Evolutionary conservation across 2,113 vertebrate genomes (phyloP), one percentile per base, ranked within the genome.

Genomic region (Lagopus muta): DNA sequence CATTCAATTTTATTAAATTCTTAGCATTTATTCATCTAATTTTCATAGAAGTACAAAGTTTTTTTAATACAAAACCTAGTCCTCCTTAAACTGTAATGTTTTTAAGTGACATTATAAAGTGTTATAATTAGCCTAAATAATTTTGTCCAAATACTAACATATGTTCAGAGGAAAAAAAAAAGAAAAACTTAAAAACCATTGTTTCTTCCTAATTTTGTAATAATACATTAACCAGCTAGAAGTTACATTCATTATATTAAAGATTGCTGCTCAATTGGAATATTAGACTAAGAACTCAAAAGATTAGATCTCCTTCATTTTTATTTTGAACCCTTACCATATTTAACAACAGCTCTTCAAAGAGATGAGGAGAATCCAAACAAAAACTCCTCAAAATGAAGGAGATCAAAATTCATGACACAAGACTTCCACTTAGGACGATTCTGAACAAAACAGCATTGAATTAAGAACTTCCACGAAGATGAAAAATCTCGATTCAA

Each of bases 1-100:
- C 75, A 88, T 82, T 92, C 30, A 50, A 96, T 55, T 95, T 95
- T 58, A 96, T 92, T 92, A 74, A 82, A 87, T 75, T 90, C 78
- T 94, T 88, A 72, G 43, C 88, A 77, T 32, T 62, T 52, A 70
- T 87, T 90, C 82, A 61, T 67, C 64, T 77, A 27, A 65, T 83
- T 85, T 80, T 90, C 65, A 83, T 67, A 58, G 93, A 79, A 43
- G 79, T 43, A 65, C 1, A 1, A 78, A n/a, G 38, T 72, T 93
- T 55, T 85, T 86, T 66, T 21, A 80, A 92, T 74, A 88, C 62
- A 87, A 87, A 92, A 69, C 10, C 62, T 75, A 86, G 32, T 70
- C 36, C 18, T 91, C 60, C 38, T 66, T 91, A 70, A 85, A 86
- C 50, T 80, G 71, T 60, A 73, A 48, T 13, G 36, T 71, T 70